Evolutionary conservation across 2,888 invertebrate genomes (phyloP).

Genomic region (Oscheius sp.): DNA sequence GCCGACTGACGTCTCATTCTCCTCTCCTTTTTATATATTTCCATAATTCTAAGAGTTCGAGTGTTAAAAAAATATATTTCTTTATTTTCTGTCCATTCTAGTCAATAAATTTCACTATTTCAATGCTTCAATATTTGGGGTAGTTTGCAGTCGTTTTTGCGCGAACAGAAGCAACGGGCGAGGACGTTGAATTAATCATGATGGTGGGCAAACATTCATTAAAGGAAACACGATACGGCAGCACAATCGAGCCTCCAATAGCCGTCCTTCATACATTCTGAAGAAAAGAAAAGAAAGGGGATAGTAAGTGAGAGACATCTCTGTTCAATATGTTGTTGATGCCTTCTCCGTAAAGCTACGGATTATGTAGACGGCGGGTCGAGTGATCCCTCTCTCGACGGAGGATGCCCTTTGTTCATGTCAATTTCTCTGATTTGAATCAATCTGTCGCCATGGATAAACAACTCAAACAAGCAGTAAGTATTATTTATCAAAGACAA

Average conservation of each 20-base stretch:
- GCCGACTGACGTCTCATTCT: neutral
- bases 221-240: conserved; percentile 26
- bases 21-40: neutral
- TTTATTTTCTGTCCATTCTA: neutral
- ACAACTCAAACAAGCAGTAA: neutral
- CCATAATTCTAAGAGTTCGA: neutral
- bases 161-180: neutral
- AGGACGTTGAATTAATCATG: conserved; percentile 29
- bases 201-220: conserved; percentile 32
- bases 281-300: conserved; percentile 15
- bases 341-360: neutral
- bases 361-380: neutral
- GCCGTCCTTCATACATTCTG: conserved; percentile 26
- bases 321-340: neutral
- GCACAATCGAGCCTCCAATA: conserved; percentile 12
- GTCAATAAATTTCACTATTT: neutral
- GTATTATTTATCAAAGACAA: neutral
- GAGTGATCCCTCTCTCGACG: neutral
- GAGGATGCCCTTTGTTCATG: conserved; percentile 15
- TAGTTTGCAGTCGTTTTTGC: neutral
- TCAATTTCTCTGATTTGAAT: neutral
- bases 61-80: neutral
- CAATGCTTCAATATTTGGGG: neutral
- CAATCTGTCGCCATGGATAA: conserved; percentile 3
- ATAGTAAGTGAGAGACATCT: conserved; percentile 10